Evolutionary conservation across 2,888 invertebrate genomes (phyloP).

Genomic region (Axea sp.): DNA sequence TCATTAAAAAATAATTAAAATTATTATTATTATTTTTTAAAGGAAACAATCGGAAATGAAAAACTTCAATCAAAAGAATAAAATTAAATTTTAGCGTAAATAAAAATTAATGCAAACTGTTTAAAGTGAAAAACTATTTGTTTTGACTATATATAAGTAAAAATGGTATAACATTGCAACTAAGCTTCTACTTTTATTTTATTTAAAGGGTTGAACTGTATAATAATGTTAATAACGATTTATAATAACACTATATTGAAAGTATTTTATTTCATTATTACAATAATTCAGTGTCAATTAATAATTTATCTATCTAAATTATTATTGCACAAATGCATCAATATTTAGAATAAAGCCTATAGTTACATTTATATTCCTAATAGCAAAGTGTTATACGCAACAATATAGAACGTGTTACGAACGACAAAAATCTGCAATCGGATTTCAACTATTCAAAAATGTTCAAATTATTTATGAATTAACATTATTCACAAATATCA

Average conservation of each 20-base stretch:
- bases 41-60: no score
- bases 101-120: no score
- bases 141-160: no score
- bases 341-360: conserved; percentile 49
- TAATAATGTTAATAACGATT: conserved; percentile 23
- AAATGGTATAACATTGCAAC: neutral
- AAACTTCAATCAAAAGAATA: no score
- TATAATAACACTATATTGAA: conserved; percentile 45
- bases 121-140: no score
- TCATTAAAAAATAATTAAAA: no score
- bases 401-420: conserved; percentile 21
- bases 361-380: conserved; percentile 42
- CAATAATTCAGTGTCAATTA: conserved; percentile 49
- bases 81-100: no score
- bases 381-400: conserved; percentile 47
- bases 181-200: neutral
- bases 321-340: conserved; percentile 48
- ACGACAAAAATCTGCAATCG: conserved; percentile 20
- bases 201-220: neutral
- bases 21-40: no score
- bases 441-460: conserved; percentile 29
- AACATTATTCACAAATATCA: conserved; percentile 6
- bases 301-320: conserved; percentile 43
- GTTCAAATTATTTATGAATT: conserved; percentile 21
- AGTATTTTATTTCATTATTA: conserved; percentile 48